phyloP scores from a whole-genome alignment of 2,113 vertebrate species.

The Leucoraja erinaceus region DNA sequence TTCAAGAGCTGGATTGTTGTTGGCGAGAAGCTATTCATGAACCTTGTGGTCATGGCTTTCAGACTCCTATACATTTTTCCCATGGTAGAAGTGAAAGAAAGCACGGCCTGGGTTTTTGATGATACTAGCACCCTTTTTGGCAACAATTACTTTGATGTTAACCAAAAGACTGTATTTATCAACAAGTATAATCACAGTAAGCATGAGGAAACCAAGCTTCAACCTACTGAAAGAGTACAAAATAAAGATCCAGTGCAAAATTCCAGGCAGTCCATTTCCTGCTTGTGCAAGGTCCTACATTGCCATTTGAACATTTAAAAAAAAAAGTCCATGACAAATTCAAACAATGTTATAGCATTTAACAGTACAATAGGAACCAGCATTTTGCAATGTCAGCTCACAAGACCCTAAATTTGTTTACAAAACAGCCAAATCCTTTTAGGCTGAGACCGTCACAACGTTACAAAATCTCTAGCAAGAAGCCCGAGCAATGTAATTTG shows the following conservation, averaged over 20 bases:
- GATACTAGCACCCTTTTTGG: too few relatives aligned
- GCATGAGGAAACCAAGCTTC: neutral
- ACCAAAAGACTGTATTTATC: neutral
- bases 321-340: neutral
- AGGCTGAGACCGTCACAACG: neutral
- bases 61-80: too few relatives aligned
- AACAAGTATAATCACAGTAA: neutral
- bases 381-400: neutral
- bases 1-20: too few relatives aligned
- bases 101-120: too few relatives aligned
- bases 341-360: neutral
- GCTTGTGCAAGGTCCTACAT: neutral
- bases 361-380: too few relatives aligned
- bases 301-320: neutral
- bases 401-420: neutral
- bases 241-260: neutral
- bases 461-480: neutral
- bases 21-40: too few relatives aligned
- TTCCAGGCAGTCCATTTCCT: neutral
- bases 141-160: too few relatives aligned
- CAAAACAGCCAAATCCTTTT: too few relatives aligned
- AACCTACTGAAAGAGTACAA: neutral
- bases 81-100: too few relatives aligned
- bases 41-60: too few relatives aligned
- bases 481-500: too few relatives aligned